Evolutionary conservation across 2,888 invertebrate genomes (phyloP), one percentile per base, ranked within the genome.

Genomic region (Physocephala rufipes): DNA sequence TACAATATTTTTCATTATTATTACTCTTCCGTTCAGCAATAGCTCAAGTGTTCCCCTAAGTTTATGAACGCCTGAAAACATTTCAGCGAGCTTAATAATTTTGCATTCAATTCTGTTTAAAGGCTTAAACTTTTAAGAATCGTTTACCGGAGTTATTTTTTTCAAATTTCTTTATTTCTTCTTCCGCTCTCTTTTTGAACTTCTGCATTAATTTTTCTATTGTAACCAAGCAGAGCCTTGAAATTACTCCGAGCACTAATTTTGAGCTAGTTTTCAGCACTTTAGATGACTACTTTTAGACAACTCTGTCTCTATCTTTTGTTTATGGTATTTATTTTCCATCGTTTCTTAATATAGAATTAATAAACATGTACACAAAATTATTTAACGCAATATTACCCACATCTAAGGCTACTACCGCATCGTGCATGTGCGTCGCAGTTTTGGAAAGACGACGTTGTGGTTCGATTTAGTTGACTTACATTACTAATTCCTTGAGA

Each of bases 401-500:
- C 2, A 24, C 16, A 51, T 24, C 19, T 49, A 47, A 30, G 51
- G 51, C 51, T 24, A 68, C 16, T 49, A 43, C 61, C 68, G 36
- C 26, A 28, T 2, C 26, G 24, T 28, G 12, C 15, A 12, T 28
- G 58, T 58, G 58, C 9, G 36, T 36, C 9, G 36, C 9, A 9
- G 4, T 4, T 36, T 26, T 13, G 55, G 19, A 16, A 26, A 58
- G 64, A 28, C 36, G 68, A 49, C 61, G 49, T 47, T n/a, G n/a
- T n/a, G n/a, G n/a, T 21, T 61, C 61, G 28, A 61, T 68, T 61
- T 68, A 68, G 61, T 55, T 59, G 49, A 68, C 47, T 61, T 28
- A 36, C 61, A 43, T n/a, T 36, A 30, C 5, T 24, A 15, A n/a
- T 67, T 67, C 67, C 71, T 63, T 26, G 51, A 64, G 59, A 49